Evolutionary conservation across 2,888 invertebrate genomes (phyloP), one percentile per base, ranked within the genome.

Genomic region (Cerceris ruficornis): DNA sequence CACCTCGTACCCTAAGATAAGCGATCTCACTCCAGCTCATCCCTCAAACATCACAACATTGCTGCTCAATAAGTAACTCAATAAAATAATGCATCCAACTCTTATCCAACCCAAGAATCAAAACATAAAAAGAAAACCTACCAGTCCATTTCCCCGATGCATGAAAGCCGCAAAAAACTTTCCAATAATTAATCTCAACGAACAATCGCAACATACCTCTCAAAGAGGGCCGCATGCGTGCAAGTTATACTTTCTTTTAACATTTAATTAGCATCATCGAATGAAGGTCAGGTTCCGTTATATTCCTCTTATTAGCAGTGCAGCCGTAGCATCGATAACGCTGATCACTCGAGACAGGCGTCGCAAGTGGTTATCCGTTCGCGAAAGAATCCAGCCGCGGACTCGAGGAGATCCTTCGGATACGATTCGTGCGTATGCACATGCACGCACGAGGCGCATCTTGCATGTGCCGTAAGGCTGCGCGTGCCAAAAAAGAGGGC

Each of bases 401-500:
- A 64, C 65, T 52, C 70, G 54, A 66, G 69, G 52, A 73, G 76
- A 70, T 70, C 60, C 67, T n/a, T 49, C 43, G 66, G 69, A 68
- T 73, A 72, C 74, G 74, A 69, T 60, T 62, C 72, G 41, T 9
- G 49, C 17, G 28, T 28, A 28, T 28, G 28, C 28, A 28, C 28
- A 28, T 28, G 28, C 28, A 28, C 28, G 28, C 28, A 28, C 9
- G 49, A 43, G 42, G 14, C 11, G 15, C 69, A 17, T 66, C 58
- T 66, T 54, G 78, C 78, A 54, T 49, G 73, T 54, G 62, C 59
- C 28, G 67, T 69, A 76, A 69, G 61, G 70, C 68, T 88, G 84
- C 89, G 87, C 90, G 91, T 88, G 89, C 88, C 88, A 87, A 87
- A 88, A 88, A 88, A 82, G 84, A 81, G 85, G 83, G 91, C 88